Evolutionary conservation across 1,140 invertebrate species (phyloP), one percentile per base, ranked within the genome.

Genomic region (Drosophila nikananu): DNA sequence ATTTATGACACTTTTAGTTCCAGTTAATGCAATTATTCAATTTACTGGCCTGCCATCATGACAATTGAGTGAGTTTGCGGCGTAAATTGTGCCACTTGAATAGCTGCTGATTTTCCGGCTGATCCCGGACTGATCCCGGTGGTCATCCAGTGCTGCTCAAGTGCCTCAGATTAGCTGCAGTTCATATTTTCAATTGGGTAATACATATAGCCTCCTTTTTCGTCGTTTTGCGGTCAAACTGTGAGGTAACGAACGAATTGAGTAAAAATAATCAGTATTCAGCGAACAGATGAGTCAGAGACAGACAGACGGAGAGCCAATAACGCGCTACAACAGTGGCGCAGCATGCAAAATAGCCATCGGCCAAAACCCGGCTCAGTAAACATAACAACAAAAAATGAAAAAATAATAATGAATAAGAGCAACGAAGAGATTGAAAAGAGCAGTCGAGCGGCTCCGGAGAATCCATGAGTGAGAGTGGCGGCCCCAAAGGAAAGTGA

Each of bases 191-290:
- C 82, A 84, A 84, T 87, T 84, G 68, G 78, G 84, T 79, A 87
- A 90, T 75, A 49, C 17, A 12, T n/a, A 80, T 67, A 54, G 54
- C 74, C 59, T 66, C 74, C 35, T 46, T 64, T n/a, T 25, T 57
- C 15, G 10, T 57, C 21, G 35, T 39, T 39, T 72, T 81, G 82
- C 70, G 82, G 78, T 81, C 82, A 82, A 76, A 68, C 42, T 70
- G 79, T 87, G 84, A 89, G 86, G 86, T 87, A 87, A 87, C 65
- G 59, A 63, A 60, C 59, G 48, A 68, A 82, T 79, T 81, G 67
- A 74, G 71, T 30, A 73, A 73, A 73, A 74, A 52, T 73, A 73
- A 73, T 73, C 57, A 67, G 41, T 60, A 58, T 57, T 46, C 51
- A 42, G 52, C 63, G 21, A 62, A 63, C 52, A 62, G 52, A 79